phyloP scores from a whole-genome alignment of 2,888 invertebrate genomes.

The Minunthozetes semirufus region DNA sequence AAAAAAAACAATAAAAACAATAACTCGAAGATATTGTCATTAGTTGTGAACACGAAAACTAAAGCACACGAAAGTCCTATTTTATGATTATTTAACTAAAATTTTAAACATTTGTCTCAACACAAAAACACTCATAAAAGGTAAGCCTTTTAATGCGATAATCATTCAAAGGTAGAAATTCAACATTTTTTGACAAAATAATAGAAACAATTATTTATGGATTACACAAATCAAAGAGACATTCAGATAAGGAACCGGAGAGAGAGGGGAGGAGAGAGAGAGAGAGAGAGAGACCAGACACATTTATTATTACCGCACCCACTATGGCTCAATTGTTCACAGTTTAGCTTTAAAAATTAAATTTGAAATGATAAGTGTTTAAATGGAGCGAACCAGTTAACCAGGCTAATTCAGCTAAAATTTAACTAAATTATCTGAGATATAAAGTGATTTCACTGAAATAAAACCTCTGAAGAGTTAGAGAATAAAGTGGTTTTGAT shows the following conservation, averaged over 20 bases:
- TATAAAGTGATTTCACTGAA: too few relatives aligned
- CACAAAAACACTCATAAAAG: background rate
- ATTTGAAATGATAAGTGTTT: background rate
- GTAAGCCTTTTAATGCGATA: background rate
- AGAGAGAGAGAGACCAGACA: background rate
- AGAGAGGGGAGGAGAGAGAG: background rate
- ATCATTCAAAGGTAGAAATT: background rate
- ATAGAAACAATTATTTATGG: constrained; percentile 7
- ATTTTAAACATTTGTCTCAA: background rate
- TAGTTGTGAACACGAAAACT: background rate
- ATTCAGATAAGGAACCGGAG: background rate
- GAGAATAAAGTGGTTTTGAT: too few relatives aligned
- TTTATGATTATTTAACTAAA: background rate
- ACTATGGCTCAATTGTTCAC: background rate
- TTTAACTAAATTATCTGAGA: too few relatives aligned
- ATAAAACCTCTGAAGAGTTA: too few relatives aligned
- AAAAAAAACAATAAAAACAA: background rate
- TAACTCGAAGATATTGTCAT: background rate
- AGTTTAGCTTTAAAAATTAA: background rate
- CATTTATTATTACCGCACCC: background rate
- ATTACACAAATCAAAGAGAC: background rate
- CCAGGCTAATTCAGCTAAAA: background rate
- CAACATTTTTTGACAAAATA: background rate
- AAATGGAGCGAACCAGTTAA: background rate
- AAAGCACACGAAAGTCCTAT: constrained; percentile 11